phyloP scores from a whole-genome alignment of 2,888 invertebrate genomes.

The Megamerina dolium region DNA sequence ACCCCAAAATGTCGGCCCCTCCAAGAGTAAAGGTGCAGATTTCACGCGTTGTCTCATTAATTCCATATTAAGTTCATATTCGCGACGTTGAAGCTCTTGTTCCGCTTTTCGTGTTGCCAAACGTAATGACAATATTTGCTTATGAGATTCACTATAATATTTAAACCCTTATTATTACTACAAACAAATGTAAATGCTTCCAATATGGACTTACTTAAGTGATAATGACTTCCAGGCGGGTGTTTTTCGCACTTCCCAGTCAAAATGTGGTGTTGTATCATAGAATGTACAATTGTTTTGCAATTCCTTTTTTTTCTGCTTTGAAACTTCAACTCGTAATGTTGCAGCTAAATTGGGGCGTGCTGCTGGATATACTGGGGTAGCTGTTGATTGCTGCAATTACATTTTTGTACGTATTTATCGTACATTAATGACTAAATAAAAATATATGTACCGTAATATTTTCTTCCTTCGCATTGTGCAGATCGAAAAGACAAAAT shows the following conservation, averaged over 20 bases:
- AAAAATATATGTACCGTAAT: slow-evolving; percentile 15
- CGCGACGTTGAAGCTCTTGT: slow-evolving; percentile 42
- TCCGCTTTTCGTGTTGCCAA: slow-evolving; percentile 47
- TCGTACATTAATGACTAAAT: background rate
- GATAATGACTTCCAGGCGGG: slow-evolving; percentile 48
- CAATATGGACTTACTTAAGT: slow-evolving; percentile 34
- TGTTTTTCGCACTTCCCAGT: slow-evolving; percentile 48
- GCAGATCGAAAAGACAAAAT: slow-evolving; percentile 29
- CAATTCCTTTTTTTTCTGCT: slow-evolving; percentile 40
- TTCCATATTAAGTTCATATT: slow-evolving; percentile 46
- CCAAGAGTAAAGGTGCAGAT: slow-evolving; percentile 44
- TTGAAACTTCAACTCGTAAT: slow-evolving; percentile 40
- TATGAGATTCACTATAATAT: slow-evolving; percentile 40
- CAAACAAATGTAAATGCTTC: too few species aligned
- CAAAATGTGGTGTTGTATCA: slow-evolving; percentile 34
- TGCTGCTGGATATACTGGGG: slow-evolving; percentile 46
- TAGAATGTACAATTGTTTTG: slow-evolving; percentile 37
- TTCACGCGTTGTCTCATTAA: slow-evolving; percentile 47
- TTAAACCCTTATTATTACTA: too few species aligned
- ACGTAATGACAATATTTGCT: slow-evolving; percentile 41
- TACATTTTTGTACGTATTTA: background rate
- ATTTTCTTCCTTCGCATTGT: slow-evolving; percentile 7
- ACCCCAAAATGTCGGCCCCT: slow-evolving; percentile 43
- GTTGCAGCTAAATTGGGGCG: slow-evolving; percentile 49
- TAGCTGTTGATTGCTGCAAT: slow-evolving; percentile 25